A percentile compares a stretch with the other conserved stretches of the same genome.
Conservation (phyloP, 2,113 vertebrate species). For the Tetraodon nigroviridis region DNA sequence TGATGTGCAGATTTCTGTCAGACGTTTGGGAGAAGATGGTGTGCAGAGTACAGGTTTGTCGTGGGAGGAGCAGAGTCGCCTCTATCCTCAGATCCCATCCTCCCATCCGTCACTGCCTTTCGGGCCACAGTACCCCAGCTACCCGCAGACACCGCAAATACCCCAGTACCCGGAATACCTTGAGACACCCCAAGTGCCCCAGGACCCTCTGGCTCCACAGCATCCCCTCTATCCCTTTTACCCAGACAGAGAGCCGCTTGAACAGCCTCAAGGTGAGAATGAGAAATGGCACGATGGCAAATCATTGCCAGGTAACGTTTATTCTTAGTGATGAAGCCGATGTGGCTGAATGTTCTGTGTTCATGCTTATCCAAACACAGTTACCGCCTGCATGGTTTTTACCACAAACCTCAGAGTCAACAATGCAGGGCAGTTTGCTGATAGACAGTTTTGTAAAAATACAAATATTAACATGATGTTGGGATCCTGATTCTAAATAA, state of each 20-base stretch:
- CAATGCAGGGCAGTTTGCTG: slow-evolving; percentile 13
- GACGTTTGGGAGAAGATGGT: slow-evolving; percentile 83
- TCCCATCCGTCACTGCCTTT: slow-evolving; percentile 41
- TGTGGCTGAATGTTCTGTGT: slow-evolving; percentile 1
- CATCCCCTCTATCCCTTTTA: slow-evolving; percentile 36
- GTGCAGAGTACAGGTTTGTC: slow-evolving; percentile 62
- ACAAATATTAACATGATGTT: slow-evolving; percentile 54
- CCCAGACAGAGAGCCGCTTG: slow-evolving; percentile 22
- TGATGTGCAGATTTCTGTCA: slow-evolving; percentile 79
- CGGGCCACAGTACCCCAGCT: slow-evolving; percentile 18
- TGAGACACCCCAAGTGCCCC: slow-evolving; percentile 43
- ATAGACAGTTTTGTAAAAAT: slow-evolving; percentile 14
- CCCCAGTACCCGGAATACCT: slow-evolving; percentile 43
- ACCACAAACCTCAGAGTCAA: slow-evolving; percentile 16
- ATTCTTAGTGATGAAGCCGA: slow-evolving; percentile 2
- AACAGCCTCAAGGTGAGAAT: slow-evolving; percentile 48
- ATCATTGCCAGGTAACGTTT: slow-evolving; percentile 19
- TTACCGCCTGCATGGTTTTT: slow-evolving; percentile 1
- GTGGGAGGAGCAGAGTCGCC: slow-evolving; percentile 60
- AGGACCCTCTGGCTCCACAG: slow-evolving; percentile 38
- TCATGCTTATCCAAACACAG: slow-evolving; percentile 17
- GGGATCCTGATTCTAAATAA: slow-evolving; percentile 27
- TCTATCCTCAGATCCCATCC: slow-evolving; percentile 57
- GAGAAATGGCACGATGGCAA: background rate
- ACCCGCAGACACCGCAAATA: slow-evolving; percentile 43